Evolutionary conservation across 2,888 invertebrate genomes (phyloP).

Genomic region (Tetramorium bicarinatum): DNA sequence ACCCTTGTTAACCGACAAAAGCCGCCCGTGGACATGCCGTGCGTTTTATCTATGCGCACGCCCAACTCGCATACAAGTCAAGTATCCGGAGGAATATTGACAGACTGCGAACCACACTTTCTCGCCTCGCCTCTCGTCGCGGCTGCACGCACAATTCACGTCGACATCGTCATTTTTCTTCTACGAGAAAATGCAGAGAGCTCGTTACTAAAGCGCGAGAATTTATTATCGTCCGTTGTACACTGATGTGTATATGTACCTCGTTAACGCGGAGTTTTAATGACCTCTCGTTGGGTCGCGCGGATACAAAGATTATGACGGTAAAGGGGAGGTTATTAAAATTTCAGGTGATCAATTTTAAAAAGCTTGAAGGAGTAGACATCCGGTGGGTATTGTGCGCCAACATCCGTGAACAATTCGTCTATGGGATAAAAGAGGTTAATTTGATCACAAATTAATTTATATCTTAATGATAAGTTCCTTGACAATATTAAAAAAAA

Average conservation of each 20-base stretch:
- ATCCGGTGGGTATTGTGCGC: background rate
- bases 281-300: slow-evolving; percentile 30
- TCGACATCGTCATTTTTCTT: slow-evolving; percentile 43
- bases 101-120: slow-evolving; percentile 52
- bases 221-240: slow-evolving; percentile 44
- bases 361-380: background rate
- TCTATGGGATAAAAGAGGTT: background rate
- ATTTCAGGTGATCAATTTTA: slow-evolving; percentile 44
- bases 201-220: slow-evolving; percentile 47
- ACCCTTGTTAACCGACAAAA: slow-evolving; percentile 61
- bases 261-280: slow-evolving; percentile 54
- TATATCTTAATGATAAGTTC: slow-evolving; percentile 1
- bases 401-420: background rate
- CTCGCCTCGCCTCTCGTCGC: slow-evolving; percentile 15
- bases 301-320: slow-evolving; percentile 41
- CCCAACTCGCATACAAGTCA: slow-evolving; percentile 72
- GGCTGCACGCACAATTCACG: slow-evolving; percentile 35
- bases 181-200: slow-evolving; percentile 21
- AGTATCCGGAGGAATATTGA: slow-evolving; percentile 68
- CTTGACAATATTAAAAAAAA: background rate
- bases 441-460: background rate
- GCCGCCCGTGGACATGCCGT: slow-evolving; percentile 57
- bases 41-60: slow-evolving; percentile 74
- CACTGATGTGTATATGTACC: slow-evolving; percentile 1
- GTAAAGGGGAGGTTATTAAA: slow-evolving; percentile 28